These are phyloP conservation scores for Scleropages formosus DNA, from an alignment of 2,797 vertebrate genomes.

Conservation along the genomic window DNA sequence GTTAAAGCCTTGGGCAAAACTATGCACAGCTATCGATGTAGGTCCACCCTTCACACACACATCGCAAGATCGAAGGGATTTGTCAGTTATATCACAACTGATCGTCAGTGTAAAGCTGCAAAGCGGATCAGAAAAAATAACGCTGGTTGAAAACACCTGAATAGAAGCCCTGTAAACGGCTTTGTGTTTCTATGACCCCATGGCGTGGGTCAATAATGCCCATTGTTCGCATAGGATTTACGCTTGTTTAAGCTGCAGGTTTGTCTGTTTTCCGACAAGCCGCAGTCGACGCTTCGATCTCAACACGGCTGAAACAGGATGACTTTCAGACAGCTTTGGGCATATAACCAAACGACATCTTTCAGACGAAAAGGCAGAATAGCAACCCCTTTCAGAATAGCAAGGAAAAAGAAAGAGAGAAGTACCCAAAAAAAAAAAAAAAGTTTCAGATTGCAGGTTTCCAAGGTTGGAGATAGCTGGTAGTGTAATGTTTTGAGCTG, in stretches of 20 bases:
- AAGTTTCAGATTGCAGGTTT: no score
- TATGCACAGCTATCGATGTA: no score
- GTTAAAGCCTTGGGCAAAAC: background rate
- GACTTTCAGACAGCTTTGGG: background rate
- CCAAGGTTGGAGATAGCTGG: no score
- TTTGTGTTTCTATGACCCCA: background rate
- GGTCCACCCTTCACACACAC: no score
- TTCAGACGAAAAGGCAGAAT: no score
- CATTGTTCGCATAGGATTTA: background rate
- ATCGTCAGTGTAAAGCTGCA: background rate
- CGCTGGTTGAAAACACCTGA: background rate
- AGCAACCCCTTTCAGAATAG: no score
- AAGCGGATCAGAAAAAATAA: background rate
- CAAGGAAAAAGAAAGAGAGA: no score
- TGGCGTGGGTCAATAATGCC: background rate
- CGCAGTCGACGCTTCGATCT: background rate
- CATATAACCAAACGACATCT: background rate
- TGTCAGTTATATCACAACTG: background rate
- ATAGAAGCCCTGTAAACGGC: background rate
- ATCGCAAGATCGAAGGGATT: background rate
- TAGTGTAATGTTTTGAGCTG: no score
- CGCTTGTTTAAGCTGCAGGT: background rate
- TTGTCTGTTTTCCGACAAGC: background rate
- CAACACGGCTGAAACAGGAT: no score
- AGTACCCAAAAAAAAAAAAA: no score